These are phyloP conservation scores for Zaprionus camerounensis DNA, from an alignment of 1,140 invertebrate genomes.

Conservation along the genomic window DNA sequence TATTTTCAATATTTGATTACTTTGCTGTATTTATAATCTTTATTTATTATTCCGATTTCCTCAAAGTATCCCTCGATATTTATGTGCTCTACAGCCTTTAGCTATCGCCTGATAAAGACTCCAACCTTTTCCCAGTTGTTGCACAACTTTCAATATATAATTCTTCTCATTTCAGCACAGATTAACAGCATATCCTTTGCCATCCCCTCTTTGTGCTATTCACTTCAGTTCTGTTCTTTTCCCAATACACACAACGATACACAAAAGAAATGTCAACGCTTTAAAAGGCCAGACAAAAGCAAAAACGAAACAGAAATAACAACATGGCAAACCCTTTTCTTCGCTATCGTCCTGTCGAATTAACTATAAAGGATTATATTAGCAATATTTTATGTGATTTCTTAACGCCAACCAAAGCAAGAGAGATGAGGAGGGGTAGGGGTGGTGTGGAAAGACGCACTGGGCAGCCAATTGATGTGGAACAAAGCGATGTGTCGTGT, in stretches of 20 bases:
- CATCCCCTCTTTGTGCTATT: neutral
- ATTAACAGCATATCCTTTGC: constrained; percentile 33
- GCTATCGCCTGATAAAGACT: neutral
- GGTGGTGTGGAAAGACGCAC: neutral
- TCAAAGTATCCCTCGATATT: neutral
- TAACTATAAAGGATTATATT: constrained; percentile 60
- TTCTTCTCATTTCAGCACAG: constrained; percentile 1
- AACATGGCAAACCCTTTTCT: constrained; percentile 45
- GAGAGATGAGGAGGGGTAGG: too few relatives aligned
- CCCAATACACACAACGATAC: neutral
- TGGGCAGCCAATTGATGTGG: constrained; percentile 46
- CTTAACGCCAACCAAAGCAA: constrained; percentile 27
- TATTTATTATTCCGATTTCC: too few relatives aligned
- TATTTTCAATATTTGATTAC: too few relatives aligned
- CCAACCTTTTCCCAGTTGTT: neutral
- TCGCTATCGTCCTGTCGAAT: constrained; percentile 46
- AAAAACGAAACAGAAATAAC: constrained; percentile 27
- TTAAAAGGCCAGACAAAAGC: constrained; percentile 45
- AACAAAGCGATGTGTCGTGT: constrained; percentile 40
- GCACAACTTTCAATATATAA: neutral
- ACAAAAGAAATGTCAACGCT: constrained; percentile 50
- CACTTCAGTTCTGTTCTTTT: constrained; percentile 22
- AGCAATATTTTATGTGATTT: constrained; percentile 61
- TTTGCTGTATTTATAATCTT: too few relatives aligned
- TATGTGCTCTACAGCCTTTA: neutral